Conservation (phyloP, 2,797 vertebrate species). For the Macropodus opercularis region DNA sequence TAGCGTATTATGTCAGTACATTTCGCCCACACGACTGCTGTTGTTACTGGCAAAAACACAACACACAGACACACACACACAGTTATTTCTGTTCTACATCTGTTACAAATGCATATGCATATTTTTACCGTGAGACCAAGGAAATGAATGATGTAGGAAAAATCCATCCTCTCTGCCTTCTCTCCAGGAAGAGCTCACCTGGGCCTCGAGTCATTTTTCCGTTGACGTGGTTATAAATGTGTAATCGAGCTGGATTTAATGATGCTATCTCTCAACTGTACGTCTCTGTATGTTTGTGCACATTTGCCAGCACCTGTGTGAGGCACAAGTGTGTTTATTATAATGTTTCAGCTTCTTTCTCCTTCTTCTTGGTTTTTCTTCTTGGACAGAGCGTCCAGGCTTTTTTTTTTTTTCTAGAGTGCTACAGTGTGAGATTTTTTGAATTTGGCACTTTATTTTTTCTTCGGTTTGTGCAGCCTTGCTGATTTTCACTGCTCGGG, state of each 20-base stretch:
- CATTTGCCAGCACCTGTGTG: no score
- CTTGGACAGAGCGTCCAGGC: not conserved
- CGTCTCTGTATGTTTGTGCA: not conserved
- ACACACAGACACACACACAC: no score
- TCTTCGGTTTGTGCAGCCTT: conserved; percentile 10
- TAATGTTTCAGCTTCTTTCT: not conserved
- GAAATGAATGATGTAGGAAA: conserved; percentile 6
- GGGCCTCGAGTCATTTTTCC: conserved; percentile 8
- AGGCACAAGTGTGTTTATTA: not conserved
- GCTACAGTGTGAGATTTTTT: not conserved
- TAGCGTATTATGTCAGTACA: conserved; percentile 55
- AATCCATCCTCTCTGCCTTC: conserved; percentile 17
- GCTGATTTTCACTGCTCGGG: conserved; percentile 3
- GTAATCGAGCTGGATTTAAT: conserved; percentile 13
- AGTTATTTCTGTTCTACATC: not conserved
- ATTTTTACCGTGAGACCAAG: not conserved
- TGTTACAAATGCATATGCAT: not conserved
- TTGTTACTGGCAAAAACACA: conserved; percentile 32
- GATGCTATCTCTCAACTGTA: not conserved
- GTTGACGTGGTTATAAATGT: conserved; percentile 42
- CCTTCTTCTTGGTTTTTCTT: not conserved
- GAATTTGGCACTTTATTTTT: not conserved
- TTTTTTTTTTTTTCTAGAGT: not conserved
- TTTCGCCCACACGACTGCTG: conserved; percentile 45
- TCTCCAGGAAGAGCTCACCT: conserved; percentile 16